Percentiles rank a stretch among this genome's conserved stretches.
These are phyloP conservation scores for Erannis defoliaria DNA, from an alignment of 2,888 invertebrate species.

Conservation along the genomic window DNA sequence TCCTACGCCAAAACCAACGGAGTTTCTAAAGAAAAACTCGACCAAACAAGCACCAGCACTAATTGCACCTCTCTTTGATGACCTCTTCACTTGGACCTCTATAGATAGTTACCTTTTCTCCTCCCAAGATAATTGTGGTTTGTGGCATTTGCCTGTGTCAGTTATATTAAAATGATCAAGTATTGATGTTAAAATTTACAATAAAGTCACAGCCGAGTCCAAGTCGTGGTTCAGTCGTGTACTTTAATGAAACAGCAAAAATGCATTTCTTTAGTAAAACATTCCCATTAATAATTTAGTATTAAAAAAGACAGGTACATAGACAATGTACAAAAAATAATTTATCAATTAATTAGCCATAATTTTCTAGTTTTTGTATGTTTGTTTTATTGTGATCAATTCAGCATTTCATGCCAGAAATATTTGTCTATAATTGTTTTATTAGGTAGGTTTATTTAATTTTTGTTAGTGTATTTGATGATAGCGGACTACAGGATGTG, in stretches of 20 bases:
- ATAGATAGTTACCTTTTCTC: not conserved
- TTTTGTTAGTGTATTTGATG: not conserved
- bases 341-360: not conserved
- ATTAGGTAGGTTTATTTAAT: not conserved
- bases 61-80: slow-evolving; percentile 53
- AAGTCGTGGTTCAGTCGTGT: too few species aligned
- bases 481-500: not conserved
- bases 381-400: not conserved
- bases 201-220: too few species aligned
- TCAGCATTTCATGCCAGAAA: slow-evolving; percentile 5
- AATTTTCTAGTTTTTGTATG: not conserved
- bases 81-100: not conserved
- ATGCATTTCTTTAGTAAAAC: too few species aligned
- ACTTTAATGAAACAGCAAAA: too few species aligned
- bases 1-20: slow-evolving; percentile 49
- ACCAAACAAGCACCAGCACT: slow-evolving; percentile 60
- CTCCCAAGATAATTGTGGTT: too few species aligned
- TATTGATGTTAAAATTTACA: too few species aligned
- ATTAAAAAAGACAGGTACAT: too few species aligned
- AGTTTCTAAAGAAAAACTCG: slow-evolving; percentile 49
- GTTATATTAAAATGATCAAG: too few species aligned
- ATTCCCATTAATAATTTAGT: too few species aligned
- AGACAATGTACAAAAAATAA: not conserved
- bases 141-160: too few species aligned
- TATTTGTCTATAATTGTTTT: not conserved